phyloP scores from a whole-genome alignment of 1,140 invertebrate genomes.

The Drosophila bocki region DNA sequence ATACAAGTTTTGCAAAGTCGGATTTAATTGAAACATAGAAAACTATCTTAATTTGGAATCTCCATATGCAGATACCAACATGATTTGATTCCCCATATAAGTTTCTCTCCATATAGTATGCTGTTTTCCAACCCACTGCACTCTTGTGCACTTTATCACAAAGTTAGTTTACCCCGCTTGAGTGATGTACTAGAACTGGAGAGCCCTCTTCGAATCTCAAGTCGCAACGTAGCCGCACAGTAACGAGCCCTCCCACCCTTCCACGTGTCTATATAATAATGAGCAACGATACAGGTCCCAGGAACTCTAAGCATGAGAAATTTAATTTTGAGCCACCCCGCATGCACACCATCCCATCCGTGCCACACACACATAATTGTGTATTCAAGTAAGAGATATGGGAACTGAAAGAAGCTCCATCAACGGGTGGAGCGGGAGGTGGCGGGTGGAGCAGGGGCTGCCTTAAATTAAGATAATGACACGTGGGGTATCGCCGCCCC shows the following conservation, averaged over 20 bases:
- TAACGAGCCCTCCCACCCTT: conserved; percentile 53
- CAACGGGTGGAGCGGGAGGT: neutral
- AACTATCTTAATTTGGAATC: too few species aligned
- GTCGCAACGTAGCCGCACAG: conserved; percentile 68
- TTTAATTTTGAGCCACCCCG: conserved; percentile 71
- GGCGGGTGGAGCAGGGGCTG: conserved; percentile 24
- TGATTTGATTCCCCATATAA: neutral
- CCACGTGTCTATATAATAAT: conserved; percentile 70
- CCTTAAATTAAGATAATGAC: conserved; percentile 81
- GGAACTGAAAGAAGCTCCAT: conserved; percentile 73
- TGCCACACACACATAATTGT: conserved; percentile 66
- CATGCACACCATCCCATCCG: conserved; percentile 7
- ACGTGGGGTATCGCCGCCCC: conserved; percentile 62
- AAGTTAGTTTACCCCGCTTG: conserved; percentile 41
- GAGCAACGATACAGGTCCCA: conserved; percentile 54
- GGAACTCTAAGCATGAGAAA: conserved; percentile 68
- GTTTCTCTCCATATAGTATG: neutral
- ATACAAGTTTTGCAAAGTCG: neutral
- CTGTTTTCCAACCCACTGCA: conserved; percentile 22
- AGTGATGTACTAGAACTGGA: conserved; percentile 47
- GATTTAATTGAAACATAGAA: neutral
- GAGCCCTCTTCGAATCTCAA: conserved; percentile 64
- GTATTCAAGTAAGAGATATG: conserved; percentile 82
- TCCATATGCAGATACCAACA: neutral
- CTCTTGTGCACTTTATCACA: conserved; percentile 19